Conservation (phyloP, 2,113 vertebrate species). For the Uropsilus gracilis region DNA sequence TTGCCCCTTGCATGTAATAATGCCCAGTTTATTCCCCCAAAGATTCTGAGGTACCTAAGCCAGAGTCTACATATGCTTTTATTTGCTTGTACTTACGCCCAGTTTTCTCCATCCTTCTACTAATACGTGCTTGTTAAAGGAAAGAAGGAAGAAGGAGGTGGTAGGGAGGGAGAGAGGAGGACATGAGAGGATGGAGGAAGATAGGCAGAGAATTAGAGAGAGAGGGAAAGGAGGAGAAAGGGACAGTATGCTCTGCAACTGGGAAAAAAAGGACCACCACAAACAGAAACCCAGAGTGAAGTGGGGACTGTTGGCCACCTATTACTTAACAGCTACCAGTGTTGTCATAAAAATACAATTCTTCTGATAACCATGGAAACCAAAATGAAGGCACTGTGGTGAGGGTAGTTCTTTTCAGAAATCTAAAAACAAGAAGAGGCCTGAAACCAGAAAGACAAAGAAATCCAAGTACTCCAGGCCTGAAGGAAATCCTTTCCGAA, state of each 20-base stretch:
- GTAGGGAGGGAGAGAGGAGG: no score
- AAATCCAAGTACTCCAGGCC: slow-evolving; percentile 42
- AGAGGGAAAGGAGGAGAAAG: background rate
- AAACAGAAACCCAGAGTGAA: background rate
- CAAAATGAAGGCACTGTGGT: slow-evolving; percentile 40
- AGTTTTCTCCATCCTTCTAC: background rate
- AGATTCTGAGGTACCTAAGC: background rate
- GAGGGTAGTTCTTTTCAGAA: slow-evolving; percentile 49
- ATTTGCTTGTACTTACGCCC: slow-evolving; percentile 9
- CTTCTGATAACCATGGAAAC: slow-evolving; percentile 75
- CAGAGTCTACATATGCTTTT: background rate
- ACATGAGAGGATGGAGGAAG: background rate
- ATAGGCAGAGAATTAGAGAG: background rate
- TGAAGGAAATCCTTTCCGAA: slow-evolving; percentile 55
- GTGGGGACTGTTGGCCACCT: background rate
- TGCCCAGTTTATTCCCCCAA: background rate
- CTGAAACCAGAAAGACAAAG: slow-evolving; percentile 58
- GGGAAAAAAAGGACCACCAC: background rate
- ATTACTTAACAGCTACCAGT: slow-evolving; percentile 25
- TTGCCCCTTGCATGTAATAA: background rate
- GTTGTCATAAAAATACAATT: slow-evolving; percentile 60
- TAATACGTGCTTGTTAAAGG: background rate
- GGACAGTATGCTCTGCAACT: background rate
- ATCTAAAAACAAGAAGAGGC: slow-evolving; percentile 48
- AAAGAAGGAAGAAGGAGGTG: background rate